phyloP scores from a whole-genome alignment of 2,797 vertebrate genomes.

The Cirrhinus mrigala region DNA sequence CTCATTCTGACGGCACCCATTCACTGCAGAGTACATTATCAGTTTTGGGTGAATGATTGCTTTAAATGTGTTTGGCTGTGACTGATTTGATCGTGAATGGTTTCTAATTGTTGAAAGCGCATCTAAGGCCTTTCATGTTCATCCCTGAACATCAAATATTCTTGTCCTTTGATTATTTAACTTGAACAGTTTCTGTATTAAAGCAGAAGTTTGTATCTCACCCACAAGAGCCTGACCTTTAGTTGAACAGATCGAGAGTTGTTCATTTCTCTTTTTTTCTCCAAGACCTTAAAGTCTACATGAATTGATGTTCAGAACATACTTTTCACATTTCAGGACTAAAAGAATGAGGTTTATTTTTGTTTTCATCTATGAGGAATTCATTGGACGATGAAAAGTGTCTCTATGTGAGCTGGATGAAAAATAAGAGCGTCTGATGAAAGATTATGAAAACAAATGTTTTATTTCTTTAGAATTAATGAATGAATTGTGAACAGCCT shows the following conservation, averaged over 20 bases:
- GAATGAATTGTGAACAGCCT: neutral
- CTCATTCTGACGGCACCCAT: too few species aligned
- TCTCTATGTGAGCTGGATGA: neutral
- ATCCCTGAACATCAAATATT: neutral
- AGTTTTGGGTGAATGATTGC: too few species aligned
- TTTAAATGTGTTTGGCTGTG: neutral
- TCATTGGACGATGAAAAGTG: neutral
- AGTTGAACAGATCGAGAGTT: neutral
- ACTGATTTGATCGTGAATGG: constrained; percentile 34
- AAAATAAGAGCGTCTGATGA: neutral
- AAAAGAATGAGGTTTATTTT: neutral
- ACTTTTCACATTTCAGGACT: neutral
- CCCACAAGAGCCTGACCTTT: neutral
- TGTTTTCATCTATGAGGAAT: neutral
- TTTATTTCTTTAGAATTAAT: neutral
- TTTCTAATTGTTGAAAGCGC: constrained; percentile 38
- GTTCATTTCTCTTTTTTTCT: neutral
- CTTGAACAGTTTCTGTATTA: neutral
- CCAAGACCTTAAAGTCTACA: neutral
- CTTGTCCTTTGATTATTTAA: neutral
- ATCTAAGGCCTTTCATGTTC: neutral
- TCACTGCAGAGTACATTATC: too few species aligned
- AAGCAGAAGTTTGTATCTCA: neutral
- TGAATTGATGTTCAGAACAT: neutral
- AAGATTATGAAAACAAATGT: neutral